A percentile compares a stretch with the other conserved stretches of the same genome.
Evolutionary conservation across 2,888 invertebrate genomes (phyloP).

Genomic region (Agrotis ipsilon): DNA sequence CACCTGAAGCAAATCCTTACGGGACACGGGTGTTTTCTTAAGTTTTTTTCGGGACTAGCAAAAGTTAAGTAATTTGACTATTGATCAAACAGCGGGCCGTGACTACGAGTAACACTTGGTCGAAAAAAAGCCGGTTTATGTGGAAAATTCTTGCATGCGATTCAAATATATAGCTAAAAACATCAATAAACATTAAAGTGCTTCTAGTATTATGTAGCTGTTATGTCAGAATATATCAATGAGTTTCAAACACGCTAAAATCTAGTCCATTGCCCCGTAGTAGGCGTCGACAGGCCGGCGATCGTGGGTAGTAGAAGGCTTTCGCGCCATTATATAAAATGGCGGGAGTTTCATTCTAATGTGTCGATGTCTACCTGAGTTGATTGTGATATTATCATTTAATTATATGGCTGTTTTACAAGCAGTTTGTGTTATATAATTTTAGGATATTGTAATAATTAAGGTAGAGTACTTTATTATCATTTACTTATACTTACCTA

Average conservation of each 20-base stretch:
- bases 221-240: constrained; percentile 43
- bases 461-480: constrained; percentile 2
- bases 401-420: constrained; percentile 12
- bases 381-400: constrained; percentile 32
- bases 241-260: constrained; percentile 49
- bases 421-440: not conserved
- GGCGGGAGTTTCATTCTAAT: constrained; percentile 41
- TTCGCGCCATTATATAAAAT: constrained; percentile 50
- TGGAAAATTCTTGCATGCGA: constrained; percentile 32
- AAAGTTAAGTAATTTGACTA: no score
- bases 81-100: no score
- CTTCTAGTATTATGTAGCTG: constrained; percentile 31
- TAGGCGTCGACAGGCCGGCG: constrained; percentile 17
- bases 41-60: no score
- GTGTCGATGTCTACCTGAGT: constrained; percentile 4
- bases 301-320: constrained; percentile 21
- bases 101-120: no score
- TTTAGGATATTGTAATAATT: not conserved
- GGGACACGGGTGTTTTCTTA: no score
- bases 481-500: no score
- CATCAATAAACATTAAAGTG: constrained; percentile 29
- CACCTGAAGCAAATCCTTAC: no score
- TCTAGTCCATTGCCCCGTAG: constrained; percentile 19
- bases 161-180: constrained; percentile 32
- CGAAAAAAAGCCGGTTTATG: constrained; percentile 5